Base-by-base conservation (phyloP, 2,797 vertebrate genomes). In the Melanotaenia trifasciata region DNA sequence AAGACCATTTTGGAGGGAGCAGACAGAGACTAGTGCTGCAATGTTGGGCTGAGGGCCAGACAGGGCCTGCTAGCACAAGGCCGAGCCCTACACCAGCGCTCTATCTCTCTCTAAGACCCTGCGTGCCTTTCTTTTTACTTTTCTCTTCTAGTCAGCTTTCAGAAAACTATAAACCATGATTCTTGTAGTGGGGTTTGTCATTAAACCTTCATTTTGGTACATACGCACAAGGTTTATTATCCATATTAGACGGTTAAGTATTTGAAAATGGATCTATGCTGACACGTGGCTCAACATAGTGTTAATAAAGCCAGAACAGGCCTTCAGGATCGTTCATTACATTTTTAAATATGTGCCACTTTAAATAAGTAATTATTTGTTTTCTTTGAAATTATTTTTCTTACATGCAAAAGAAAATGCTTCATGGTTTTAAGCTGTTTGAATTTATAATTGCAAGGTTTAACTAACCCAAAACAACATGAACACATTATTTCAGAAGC, bases 1-100 rank as follows among this genome's bases (percentile, higher is more conserved):
- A 51, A 79, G 69, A 74, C 18, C 28, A 33, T 88, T 89, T 80
- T 84, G 78, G 87, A 90, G 86, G 78, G 79, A 92, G 87, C 84
- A 69, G 79, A 87, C 83, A 73, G 72, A 74, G 81, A 84, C 81
- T 54, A 69, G 85, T 78, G 83, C 87, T 89, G 86, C 84, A 85
- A 88, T 88, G 81, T 76, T 90, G 90, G 91, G 89, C 87, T 76
- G 38, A 88, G 86, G 90, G 89, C 91, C 89, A 92, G 90, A 76
- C 83, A 26, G 77, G 91, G 90, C 92, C 91, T 89, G 89, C 88
- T 38, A 80, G 38, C 83, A 87, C 85, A 87, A 90, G 90, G 90
- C 92, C 87, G 53, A 89, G 84, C 84, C 84, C 72, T 76, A 86
- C 77, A 82, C 86, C 74, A 72, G 71, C 45, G 26, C 35, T 72